phyloP scores from a whole-genome alignment of 2,113 vertebrate species.

The Cryptotis parvus region DNA sequence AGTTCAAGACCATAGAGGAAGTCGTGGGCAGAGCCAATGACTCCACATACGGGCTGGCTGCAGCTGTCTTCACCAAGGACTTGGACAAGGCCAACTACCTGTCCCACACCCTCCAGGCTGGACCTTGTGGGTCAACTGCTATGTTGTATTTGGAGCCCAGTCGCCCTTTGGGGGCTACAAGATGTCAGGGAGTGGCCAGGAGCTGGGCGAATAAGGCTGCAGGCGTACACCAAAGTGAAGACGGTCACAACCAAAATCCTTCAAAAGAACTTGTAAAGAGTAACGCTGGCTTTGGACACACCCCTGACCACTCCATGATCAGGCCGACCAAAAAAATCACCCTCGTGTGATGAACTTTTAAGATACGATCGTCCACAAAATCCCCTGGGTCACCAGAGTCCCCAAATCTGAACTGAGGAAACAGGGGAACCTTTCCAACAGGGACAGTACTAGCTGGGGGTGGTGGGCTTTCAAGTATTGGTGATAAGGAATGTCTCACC shows the following conservation, averaged over 20 bases:
- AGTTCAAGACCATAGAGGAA: slow-evolving; percentile 95
- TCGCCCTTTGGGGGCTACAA: slow-evolving; percentile 98
- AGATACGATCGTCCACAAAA: slow-evolving; percentile 23
- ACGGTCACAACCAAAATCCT: slow-evolving; percentile 95
- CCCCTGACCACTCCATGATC: background rate
- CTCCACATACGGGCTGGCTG: slow-evolving; percentile 94
- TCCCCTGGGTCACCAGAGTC: slow-evolving; percentile 18
- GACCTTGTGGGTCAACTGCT: slow-evolving; percentile 99
- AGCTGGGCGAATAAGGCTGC: slow-evolving; percentile 96
- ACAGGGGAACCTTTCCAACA: background rate
- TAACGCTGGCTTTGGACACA: rapidly evolving
- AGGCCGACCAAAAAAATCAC: slow-evolving; percentile 11
- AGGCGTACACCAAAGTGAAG: slow-evolving; percentile 96
- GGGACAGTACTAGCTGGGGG: background rate
- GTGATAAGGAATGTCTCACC: background rate
- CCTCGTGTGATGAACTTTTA: background rate
- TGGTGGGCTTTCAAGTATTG: background rate
- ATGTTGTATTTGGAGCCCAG: slow-evolving; percentile 94
- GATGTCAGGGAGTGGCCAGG: slow-evolving; percentile 94
- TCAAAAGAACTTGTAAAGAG: slow-evolving; percentile 93
- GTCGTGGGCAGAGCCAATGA: slow-evolving; percentile 94
- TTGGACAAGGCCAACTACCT: slow-evolving; percentile 95
- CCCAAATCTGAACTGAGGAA: background rate
- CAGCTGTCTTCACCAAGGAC: slow-evolving; percentile 95
- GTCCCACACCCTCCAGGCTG: slow-evolving; percentile 92